Evolutionary conservation across 2,113 vertebrate species (phyloP).

Genomic region (Stictonetta naevosa): DNA sequence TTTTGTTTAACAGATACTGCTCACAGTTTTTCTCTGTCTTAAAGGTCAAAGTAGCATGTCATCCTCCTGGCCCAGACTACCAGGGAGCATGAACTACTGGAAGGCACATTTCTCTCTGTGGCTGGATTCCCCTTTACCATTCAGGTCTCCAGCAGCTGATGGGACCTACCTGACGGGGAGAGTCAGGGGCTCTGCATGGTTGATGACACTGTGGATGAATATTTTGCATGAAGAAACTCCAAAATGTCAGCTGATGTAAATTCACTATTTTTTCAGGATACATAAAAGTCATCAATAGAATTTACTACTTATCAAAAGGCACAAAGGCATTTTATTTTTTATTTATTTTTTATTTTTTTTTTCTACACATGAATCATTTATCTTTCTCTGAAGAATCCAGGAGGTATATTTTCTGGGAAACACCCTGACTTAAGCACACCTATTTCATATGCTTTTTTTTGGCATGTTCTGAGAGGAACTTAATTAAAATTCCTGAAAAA

Average conservation of each 20-base stretch:
- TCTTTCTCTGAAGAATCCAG: not conserved
- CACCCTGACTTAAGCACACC: not conserved
- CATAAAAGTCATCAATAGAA: not conserved
- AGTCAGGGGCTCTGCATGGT: fast-evolving
- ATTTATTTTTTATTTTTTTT: not conserved
- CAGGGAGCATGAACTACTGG: not conserved
- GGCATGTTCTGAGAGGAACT: not conserved
- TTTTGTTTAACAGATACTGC: not conserved
- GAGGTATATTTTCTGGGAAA: not conserved
- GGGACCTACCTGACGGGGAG: not conserved
- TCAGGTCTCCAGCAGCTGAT: not conserved
- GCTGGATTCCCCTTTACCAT: not conserved
- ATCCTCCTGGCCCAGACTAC: not conserved
- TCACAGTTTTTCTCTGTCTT: not conserved
- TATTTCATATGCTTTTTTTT: not conserved
- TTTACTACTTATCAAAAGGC: not conserved
- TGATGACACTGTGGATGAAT: not conserved
- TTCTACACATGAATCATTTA: not conserved
- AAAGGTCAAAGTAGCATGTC: fast-evolving
- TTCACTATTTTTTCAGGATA: not conserved
- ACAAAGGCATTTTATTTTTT: not conserved
- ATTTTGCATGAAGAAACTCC: not conserved
- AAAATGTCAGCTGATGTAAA: not conserved
- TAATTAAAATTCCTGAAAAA: constrained; percentile 2
- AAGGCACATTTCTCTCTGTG: not conserved